Base-by-base conservation (phyloP, 1,140 invertebrate genomes). In the Diorhabda carinulata region DNA sequence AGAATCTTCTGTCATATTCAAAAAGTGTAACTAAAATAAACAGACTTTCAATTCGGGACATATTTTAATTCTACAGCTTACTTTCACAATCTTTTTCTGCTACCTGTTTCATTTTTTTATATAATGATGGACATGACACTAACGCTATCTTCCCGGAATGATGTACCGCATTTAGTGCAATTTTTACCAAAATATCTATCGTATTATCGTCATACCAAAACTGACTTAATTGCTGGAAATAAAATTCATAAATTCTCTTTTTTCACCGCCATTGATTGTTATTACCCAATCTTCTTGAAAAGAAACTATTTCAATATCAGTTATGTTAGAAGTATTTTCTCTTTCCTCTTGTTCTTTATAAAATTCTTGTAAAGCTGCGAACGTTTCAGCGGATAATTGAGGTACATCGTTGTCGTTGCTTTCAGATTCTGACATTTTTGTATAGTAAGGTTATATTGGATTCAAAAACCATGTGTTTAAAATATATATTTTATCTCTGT, bases 191-290 rank as follows among this genome's bases (percentile, higher is more conserved):
- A 9, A 78, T 80, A 60, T 87, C 80, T 63, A 91, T 87, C 9
- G 95, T 98, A 10, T 84, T 77, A 44, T 93, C 87, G 78, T 93
- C 87, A 78, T 98, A 98, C 96, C 96, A 98, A 85, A 98, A 98
- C 81, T 98, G 96, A 79, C 95, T 97, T 41, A 98, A 81, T 94
- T 97, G 94, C 96, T 98, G 78, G 3, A 88, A 87, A 74, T 71
- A 71, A 68, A 59, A 59, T 64, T n/a, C 25, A 25, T 25, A 25
- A 25, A 25, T 25, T 1, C 25, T 25, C 1, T 25, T 25, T 25
- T 25, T 44, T 8, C 2, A 10, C 9, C 10, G 6, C 56, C 61
- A 8, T 45, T 65, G 47, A 61, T 68, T 43, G 57, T 60, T 60
- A 6, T 81, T 86, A 95, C 93, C 93, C 94, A 96, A 81, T 95